Percentiles rank a stretch among this genome's conserved stretches.
Evolutionary conservation across 2,113 vertebrate species (phyloP).

Genomic region (Lophura nycthemera): DNA sequence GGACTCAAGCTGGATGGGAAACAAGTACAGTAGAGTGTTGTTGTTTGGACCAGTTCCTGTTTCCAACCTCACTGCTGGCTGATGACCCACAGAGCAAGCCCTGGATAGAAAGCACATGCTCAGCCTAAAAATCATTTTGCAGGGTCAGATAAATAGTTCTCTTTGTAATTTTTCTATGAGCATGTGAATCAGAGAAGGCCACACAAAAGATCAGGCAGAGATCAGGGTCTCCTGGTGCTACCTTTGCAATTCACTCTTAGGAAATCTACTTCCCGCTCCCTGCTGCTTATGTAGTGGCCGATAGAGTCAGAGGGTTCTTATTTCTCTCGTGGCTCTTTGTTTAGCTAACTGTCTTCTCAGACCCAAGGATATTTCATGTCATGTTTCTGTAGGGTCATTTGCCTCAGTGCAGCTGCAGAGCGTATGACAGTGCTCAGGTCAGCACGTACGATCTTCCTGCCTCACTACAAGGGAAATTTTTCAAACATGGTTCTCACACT

Average conservation of each 20-base stretch:
- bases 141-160: neutral
- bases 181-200: neutral
- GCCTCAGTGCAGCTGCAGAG: constrained; percentile 52
- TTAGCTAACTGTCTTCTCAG: constrained; percentile 9
- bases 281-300: neutral
- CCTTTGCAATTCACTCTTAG: neutral
- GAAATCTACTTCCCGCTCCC: constrained; percentile 6
- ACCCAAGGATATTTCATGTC: constrained; percentile 20
- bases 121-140: neutral
- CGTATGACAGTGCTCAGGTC: constrained; percentile 39
- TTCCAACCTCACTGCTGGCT: neutral
- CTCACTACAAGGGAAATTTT: constrained; percentile 43
- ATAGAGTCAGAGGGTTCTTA: constrained; percentile 43
- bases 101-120: neutral
- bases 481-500: constrained; percentile 64
- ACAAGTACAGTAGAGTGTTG: neutral
- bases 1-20: constrained; percentile 33
- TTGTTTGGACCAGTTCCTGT: constrained; percentile 20
- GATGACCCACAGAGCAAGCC: neutral
- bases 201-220: neutral
- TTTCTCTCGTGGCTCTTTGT: constrained; percentile 20
- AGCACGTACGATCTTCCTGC: constrained; percentile 45
- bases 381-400: constrained; percentile 48
- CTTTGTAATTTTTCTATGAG: neutral
- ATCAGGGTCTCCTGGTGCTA: neutral